Evolutionary conservation across 2,113 vertebrate genomes (phyloP).

Genomic region (Ochotona curzoniae): DNA sequence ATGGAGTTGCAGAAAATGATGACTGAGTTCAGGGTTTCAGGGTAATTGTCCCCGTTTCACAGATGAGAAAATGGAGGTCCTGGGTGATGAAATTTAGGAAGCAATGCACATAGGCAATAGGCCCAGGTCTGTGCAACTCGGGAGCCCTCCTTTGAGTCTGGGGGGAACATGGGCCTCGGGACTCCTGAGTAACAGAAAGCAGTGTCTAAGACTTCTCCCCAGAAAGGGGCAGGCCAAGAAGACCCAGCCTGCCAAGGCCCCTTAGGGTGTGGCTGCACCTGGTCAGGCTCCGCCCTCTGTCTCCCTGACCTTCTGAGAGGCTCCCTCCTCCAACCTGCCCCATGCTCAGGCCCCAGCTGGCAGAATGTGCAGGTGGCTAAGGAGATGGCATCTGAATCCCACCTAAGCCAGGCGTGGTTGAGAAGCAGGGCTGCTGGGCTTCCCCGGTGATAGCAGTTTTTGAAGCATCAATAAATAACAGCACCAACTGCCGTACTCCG

Average conservation of each 20-base stretch:
- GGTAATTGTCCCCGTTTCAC: background rate
- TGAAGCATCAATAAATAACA: too few relatives aligned
- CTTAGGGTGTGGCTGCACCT: background rate
- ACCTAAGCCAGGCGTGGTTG: too few relatives aligned
- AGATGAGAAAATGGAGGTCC: background rate
- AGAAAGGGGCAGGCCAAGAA: background rate
- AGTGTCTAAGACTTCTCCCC: background rate
- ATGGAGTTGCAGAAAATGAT: background rate
- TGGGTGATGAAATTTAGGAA: background rate
- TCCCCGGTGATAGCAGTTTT: too few relatives aligned
- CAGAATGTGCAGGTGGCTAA: too few relatives aligned
- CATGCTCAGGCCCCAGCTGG: too few relatives aligned
- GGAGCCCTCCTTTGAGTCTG: background rate
- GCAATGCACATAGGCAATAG: background rate
- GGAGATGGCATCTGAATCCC: too few relatives aligned
- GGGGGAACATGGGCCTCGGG: background rate
- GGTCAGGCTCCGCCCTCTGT: background rate
- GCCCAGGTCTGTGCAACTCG: background rate
- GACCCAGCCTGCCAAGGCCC: background rate
- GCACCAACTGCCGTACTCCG: too few relatives aligned
- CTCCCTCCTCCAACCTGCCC: too few relatives aligned
- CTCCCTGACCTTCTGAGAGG: background rate
- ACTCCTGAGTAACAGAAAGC: fast-evolving
- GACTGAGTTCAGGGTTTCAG: background rate
- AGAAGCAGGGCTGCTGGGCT: background rate